Evolutionary conservation across 1,140 invertebrate species (phyloP).

Genomic region (Drosophila arawakana): DNA sequence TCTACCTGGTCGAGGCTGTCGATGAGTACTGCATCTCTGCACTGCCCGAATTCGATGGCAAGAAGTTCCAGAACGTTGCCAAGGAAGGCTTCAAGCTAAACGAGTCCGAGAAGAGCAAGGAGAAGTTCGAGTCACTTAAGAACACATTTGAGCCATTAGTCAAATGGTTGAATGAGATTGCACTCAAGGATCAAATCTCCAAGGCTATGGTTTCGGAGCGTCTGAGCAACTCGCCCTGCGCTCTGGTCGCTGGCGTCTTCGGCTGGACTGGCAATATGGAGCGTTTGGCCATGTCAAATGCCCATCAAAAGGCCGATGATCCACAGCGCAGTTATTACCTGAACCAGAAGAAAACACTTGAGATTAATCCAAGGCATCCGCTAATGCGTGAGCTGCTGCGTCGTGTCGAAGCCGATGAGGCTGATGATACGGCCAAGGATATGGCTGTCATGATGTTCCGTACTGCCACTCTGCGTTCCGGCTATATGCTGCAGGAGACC

Average conservation of each 20-base stretch:
- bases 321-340: slow-evolving; percentile 96
- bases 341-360: slow-evolving; percentile 98
- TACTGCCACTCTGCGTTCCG: slow-evolving; percentile 95
- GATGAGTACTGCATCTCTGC: slow-evolving; percentile 99
- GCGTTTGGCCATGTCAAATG: slow-evolving; percentile 96
- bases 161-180: slow-evolving; percentile 95
- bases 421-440: slow-evolving; percentile 92
- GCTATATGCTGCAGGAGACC: slow-evolving; percentile 95
- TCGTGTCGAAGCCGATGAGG: slow-evolving; percentile 91
- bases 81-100: slow-evolving; percentile 98
- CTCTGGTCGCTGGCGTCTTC: slow-evolving; percentile 97
- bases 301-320: slow-evolving; percentile 98
- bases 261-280: slow-evolving; percentile 99
- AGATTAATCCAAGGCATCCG: slow-evolving; percentile 99
- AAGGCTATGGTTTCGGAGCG: slow-evolving; percentile 96
- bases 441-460: slow-evolving; percentile 97
- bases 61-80: slow-evolving; percentile 99
- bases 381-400: slow-evolving; percentile 95
- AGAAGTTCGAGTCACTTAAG: slow-evolving; percentile 92
- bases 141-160: slow-evolving; percentile 95
- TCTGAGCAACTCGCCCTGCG: slow-evolving; percentile 96
- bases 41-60: slow-evolving; percentile 99
- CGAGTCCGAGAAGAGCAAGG: slow-evolving; percentile 93
- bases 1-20: slow-evolving; percentile 98
- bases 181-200: slow-evolving; percentile 93